Conservation (phyloP, 2,888 invertebrate species). For the Drosophila eohydei region DNA sequence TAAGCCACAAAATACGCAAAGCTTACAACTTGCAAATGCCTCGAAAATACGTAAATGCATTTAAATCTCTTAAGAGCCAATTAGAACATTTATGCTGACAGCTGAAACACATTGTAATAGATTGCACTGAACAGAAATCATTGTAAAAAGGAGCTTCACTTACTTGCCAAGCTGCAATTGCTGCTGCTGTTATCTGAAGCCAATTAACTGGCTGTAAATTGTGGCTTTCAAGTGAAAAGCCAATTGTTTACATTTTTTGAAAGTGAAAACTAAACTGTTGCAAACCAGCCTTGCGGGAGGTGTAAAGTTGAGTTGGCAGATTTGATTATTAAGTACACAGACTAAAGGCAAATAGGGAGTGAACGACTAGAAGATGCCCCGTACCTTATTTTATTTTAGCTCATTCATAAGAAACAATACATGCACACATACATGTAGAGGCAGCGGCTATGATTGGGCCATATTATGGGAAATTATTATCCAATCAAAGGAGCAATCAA, state of each 20-base stretch:
- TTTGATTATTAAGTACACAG: background rate
- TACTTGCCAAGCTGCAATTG: background rate
- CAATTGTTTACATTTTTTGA: background rate
- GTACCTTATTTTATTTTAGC: no score
- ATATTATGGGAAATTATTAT: no score
- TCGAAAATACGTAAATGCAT: constrained; percentile 2
- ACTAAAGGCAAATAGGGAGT: background rate
- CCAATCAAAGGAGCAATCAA: no score
- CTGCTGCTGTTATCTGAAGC: background rate
- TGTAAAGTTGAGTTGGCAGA: background rate
- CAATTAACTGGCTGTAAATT: background rate
- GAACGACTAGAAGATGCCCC: background rate
- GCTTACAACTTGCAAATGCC: background rate
- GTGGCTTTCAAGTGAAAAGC: background rate
- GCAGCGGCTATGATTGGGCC: no score
- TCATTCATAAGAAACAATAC: no score
- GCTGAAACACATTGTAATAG: background rate
- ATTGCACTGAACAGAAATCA: background rate
- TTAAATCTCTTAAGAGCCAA: background rate
- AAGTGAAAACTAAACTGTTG: background rate
- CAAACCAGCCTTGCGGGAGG: background rate
- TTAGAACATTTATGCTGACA: background rate
- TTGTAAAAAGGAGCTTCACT: background rate
- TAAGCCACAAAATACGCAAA: constrained; percentile 10
- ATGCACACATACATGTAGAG: no score